Percentiles rank a stretch among this genome's conserved stretches.
These are phyloP conservation scores for Eristalinus sepulchralis DNA, from an alignment of 2,888 invertebrate genomes.

Conservation along the genomic window DNA sequence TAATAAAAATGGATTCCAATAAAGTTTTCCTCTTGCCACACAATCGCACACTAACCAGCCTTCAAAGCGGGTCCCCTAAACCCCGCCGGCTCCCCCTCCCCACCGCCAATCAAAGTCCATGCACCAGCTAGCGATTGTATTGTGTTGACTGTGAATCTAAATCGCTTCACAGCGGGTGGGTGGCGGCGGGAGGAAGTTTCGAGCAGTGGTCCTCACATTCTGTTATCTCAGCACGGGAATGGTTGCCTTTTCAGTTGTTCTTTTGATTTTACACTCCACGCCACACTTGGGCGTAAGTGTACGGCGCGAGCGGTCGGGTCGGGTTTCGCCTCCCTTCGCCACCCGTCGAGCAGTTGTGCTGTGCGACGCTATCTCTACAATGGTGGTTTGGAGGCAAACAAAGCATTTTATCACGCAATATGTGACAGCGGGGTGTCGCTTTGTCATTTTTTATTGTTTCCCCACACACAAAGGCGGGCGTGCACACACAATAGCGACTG, in stretches of 20 bases:
- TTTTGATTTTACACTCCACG: conserved; percentile 58
- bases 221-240: conserved; percentile 55
- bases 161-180: neutral
- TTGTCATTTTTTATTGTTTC: conserved; percentile 70
- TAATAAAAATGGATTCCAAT: conserved; percentile 70
- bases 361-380: conserved; percentile 58
- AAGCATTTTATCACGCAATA: conserved; percentile 70
- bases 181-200: neutral
- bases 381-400: conserved; percentile 63
- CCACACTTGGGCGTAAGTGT: neutral
- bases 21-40: conserved; percentile 55
- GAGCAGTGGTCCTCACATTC: conserved; percentile 32
- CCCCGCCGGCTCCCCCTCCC: neutral
- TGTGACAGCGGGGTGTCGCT: conserved; percentile 70
- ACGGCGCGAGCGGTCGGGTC: neutral
- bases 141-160: conserved; percentile 29
- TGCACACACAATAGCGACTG: conserved; percentile 7
- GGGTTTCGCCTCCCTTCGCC: conserved; percentile 19
- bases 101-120: neutral
- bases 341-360: conserved; percentile 30
- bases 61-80: neutral
- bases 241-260: conserved; percentile 29
- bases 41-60: conserved; percentile 40
- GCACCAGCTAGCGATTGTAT: conserved; percentile 30
- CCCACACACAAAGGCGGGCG: conserved; percentile 54